Evolutionary conservation across 2,797 vertebrate genomes (phyloP).

Genomic region (Phoebastria nigripes): DNA sequence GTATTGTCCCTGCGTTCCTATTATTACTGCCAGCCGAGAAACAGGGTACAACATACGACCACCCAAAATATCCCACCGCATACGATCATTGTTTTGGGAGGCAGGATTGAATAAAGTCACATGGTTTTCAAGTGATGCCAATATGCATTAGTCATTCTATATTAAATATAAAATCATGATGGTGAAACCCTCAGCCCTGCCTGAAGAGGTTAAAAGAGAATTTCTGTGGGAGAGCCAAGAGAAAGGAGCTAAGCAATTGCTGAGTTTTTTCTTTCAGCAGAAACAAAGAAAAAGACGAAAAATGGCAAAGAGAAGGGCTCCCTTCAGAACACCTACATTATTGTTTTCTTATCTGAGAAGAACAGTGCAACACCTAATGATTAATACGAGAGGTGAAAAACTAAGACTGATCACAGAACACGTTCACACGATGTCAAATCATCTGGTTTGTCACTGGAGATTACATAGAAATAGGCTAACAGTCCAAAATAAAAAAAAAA

Average conservation of each 20-base stretch:
- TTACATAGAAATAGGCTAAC: background rate
- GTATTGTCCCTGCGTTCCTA: background rate
- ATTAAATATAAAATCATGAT: background rate
- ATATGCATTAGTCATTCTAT: background rate
- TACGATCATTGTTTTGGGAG: accelerated
- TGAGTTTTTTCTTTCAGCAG: background rate
- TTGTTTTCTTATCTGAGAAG: background rate
- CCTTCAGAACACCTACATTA: background rate
- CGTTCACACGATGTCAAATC: background rate
- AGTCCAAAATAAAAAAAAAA: background rate
- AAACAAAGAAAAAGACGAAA: background rate
- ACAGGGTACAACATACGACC: background rate
- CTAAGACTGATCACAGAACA: background rate
- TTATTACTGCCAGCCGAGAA: background rate
- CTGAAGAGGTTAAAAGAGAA: background rate
- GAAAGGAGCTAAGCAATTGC: background rate
- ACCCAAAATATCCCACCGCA: background rate
- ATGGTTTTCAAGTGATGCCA: background rate
- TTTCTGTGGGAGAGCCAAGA: background rate
- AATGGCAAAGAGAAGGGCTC: background rate
- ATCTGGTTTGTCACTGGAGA: background rate
- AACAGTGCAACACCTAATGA: background rate
- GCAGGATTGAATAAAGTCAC: background rate
- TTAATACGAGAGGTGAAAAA: background rate
- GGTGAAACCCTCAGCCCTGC: background rate